Percentiles rank a stretch among this genome's conserved stretches.
Evolutionary conservation across 2,888 invertebrate genomes (phyloP).

Genomic region (Latrodectus hesperus): DNA sequence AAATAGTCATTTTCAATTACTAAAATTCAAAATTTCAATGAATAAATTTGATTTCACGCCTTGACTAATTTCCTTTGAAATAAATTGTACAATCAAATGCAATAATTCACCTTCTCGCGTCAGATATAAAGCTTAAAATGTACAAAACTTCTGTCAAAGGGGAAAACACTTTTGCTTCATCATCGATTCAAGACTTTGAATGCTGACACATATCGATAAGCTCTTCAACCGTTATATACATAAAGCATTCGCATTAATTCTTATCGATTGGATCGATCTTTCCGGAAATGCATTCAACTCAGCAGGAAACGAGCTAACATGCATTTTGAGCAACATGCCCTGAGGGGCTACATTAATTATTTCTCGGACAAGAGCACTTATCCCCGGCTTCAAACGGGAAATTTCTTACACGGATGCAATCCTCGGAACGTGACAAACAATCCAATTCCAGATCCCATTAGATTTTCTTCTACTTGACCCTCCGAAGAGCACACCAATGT

Average conservation of each 20-base stretch:
- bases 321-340: neutral
- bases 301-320: neutral
- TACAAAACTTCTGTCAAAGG: no score
- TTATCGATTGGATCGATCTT: neutral
- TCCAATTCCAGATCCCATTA: neutral
- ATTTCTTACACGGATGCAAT: neutral
- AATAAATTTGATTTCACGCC: no score
- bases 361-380: neutral
- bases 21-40: no score
- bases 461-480: neutral
- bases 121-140: no score
- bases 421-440: neutral
- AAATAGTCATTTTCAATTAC: no score
- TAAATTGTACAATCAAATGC: no score
- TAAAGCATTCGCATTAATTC: neutral
- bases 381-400: neutral
- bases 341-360: neutral
- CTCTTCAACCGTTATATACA: no score
- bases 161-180: no score
- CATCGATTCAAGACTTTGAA: no score
- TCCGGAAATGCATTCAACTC: conserved; percentile 2
- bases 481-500: neutral
- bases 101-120: no score
- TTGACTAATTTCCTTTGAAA: no score
- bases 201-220: no score